phyloP scores from a whole-genome alignment of 2,888 invertebrate genomes.

The Tipula helvola region DNA sequence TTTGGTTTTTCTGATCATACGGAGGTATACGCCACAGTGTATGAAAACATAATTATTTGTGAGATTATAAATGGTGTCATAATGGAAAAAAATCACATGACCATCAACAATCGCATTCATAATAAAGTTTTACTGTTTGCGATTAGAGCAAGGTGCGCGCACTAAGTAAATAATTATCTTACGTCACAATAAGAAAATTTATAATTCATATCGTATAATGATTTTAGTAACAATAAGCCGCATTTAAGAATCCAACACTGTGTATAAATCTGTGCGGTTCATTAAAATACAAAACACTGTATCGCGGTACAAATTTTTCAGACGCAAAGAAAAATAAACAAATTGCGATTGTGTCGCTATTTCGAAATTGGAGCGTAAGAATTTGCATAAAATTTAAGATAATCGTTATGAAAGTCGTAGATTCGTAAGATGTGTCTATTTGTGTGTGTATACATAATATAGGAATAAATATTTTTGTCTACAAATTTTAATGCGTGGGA shows the following conservation, averaged over 20 bases:
- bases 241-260: background rate
- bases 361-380: background rate
- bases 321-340: background rate
- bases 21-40: background rate
- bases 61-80: background rate
- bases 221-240: background rate
- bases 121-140: background rate
- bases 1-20: background rate
- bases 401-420: background rate
- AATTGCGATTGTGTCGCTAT: background rate
- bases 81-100: background rate
- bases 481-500: background rate
- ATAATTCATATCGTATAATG: background rate
- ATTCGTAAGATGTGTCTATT: background rate
- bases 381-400: background rate
- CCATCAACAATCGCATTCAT: background rate
- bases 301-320: background rate
- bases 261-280: background rate
- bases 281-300: background rate
- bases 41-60: background rate
- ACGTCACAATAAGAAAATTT: background rate
- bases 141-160: background rate
- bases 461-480: background rate
- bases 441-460: background rate
- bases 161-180: background rate